Conservation (phyloP, 2,797 vertebrate species). For the Cichlasoma orientale region DNA sequence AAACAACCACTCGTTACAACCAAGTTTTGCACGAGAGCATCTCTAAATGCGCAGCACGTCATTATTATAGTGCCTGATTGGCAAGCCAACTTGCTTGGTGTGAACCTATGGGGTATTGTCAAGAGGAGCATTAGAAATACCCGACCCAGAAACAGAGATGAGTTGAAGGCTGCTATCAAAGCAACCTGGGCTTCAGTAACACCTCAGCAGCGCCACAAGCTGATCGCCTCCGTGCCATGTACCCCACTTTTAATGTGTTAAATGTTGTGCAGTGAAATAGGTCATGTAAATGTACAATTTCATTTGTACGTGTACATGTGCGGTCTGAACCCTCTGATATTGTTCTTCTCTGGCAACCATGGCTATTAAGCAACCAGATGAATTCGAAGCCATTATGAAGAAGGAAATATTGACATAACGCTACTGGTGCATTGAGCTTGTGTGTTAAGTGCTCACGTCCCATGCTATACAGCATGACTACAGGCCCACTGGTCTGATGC, state of each 20-base stretch:
- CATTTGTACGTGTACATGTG: neutral
- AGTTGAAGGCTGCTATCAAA: neutral
- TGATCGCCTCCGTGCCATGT: neutral
- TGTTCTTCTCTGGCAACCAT: conserved; percentile 31
- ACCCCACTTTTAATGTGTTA: neutral
- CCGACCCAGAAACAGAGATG: neutral
- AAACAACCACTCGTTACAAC: too few species aligned
- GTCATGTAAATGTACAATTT: neutral
- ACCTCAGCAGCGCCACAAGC: neutral
- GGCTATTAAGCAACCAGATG: conserved; percentile 47
- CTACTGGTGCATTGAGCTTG: conserved; percentile 60
- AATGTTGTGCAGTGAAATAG: neutral
- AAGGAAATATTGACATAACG: conserved; percentile 72
- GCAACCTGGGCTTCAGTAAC: neutral
- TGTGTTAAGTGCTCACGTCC: conserved; percentile 50
- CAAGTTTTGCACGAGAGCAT: too few species aligned
- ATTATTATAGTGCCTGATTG: neutral
- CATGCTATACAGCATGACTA: conserved; percentile 50
- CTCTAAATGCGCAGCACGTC: too few species aligned
- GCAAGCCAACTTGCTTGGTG: neutral
- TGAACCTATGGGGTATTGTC: accelerated
- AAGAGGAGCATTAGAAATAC: neutral
- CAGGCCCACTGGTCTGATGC: conserved; percentile 38
- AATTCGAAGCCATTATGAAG: conserved; percentile 50
- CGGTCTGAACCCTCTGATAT: conserved; percentile 19